phyloP scores from a whole-genome alignment of 2,888 invertebrate species.

The Deroplatys truncata region DNA sequence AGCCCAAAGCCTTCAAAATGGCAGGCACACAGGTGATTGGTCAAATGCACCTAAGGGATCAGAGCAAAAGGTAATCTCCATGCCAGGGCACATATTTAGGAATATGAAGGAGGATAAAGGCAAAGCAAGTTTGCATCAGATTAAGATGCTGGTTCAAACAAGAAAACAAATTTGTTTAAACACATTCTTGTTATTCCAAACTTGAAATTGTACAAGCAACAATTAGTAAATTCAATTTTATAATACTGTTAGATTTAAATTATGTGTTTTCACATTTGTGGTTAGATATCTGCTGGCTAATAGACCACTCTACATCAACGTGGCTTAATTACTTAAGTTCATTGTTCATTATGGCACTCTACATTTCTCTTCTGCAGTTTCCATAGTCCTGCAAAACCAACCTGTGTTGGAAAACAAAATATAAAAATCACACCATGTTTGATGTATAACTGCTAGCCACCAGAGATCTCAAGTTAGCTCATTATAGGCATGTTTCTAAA shows the following conservation, averaged over 20 bases:
- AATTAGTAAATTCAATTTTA: not conserved
- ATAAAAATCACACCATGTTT: not conserved
- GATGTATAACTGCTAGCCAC: not conserved
- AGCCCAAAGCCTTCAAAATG: conserved; percentile 27
- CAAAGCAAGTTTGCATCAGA: conserved; percentile 12
- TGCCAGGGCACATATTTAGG: not conserved
- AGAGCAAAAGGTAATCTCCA: conserved; percentile 14
- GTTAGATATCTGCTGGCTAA: not conserved
- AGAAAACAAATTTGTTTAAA: not conserved
- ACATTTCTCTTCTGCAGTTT: not conserved
- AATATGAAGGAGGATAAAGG: not conserved
- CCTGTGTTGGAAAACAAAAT: not conserved
- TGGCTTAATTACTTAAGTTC: not conserved
- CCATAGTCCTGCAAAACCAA: not conserved
- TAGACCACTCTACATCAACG: not conserved
- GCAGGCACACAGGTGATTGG: conserved; percentile 29
- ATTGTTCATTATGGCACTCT: not conserved
- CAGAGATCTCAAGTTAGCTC: not conserved
- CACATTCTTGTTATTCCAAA: not conserved
- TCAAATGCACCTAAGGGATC: conserved; percentile 30
- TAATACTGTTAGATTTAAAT: not conserved
- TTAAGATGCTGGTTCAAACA: conserved; percentile 22
- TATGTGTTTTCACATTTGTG: not conserved
- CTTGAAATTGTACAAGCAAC: not conserved
- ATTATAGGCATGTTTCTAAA: not conserved